Base-by-base conservation (phyloP, 1,140 invertebrate species). In the Leguminivora glycinivorella region DNA sequence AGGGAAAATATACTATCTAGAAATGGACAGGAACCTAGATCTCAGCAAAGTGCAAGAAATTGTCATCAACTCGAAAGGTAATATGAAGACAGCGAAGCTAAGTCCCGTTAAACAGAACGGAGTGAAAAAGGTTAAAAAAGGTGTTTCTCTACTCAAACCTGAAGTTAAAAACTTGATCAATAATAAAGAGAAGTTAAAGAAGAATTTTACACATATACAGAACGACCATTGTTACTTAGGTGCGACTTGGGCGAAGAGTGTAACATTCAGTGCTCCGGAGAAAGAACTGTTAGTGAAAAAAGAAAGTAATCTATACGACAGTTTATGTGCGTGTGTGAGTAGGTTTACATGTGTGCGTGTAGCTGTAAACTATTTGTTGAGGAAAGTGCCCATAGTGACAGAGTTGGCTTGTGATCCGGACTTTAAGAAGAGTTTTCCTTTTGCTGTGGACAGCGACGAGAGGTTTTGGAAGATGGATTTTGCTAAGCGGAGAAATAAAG, bases 401-500 rank as follows among this genome's bases (percentile, higher is more conserved):
- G 75, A 76, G 4, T 63, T 77, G 5, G 87, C 82, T 0, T 73
- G 71, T 17, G 77, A 83, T 24, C 25, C 56, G 1, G 83, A 88
- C 34, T 92, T 82, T 72, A 67, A 76, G 0, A 82, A 80, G 56
- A 24, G 74, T 47, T 88, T 92, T 43, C 90, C 92, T 0, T 92
- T 89, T 72, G 84, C 87, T 2, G 91, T 92, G 3, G 81, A 89
- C 12, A 84, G 47, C 70, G 81, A 85, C 5, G 84, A 90, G 5
- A 75, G 40, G 12, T 92, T 85, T 75, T 92, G 89, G 86, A 85
- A 85, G 47, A 73, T 92, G 67, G 84, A 89, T 75, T 84, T 87
- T 56, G 82, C 87, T 14, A 92, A 92, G 70, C 73, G 92, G 69
- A 87, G 90, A 71, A 92, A 92, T 88, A 87, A 90, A 56, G 90